Conservation (phyloP, 2,797 vertebrate genomes). For the Anniella stebbinsi region DNA sequence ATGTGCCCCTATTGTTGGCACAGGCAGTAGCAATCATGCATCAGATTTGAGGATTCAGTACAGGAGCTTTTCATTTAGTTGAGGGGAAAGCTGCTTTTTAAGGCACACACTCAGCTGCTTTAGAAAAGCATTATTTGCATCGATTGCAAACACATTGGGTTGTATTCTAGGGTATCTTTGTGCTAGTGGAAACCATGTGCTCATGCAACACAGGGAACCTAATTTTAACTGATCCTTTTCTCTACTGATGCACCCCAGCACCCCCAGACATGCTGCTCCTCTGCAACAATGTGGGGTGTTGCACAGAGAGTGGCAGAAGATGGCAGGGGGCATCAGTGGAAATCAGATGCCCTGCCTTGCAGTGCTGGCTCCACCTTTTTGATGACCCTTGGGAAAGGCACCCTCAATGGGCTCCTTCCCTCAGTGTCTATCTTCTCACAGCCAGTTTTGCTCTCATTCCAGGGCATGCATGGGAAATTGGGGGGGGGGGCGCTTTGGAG, state of each 20-base stretch:
- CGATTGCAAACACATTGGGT: not conserved
- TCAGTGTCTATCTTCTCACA: no score
- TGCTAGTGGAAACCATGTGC: not conserved
- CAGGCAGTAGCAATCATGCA: not conserved
- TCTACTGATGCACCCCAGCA: not conserved
- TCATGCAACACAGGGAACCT: not conserved
- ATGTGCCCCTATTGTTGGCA: not conserved
- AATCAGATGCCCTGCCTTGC: not conserved
- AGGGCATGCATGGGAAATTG: no score
- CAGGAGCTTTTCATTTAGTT: not conserved
- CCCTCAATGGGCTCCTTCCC: no score
- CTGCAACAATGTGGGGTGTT: not conserved
- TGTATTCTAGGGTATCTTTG: not conserved
- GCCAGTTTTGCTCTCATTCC: no score
- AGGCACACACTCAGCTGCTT: not conserved
- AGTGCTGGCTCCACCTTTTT: not conserved
- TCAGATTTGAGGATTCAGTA: not conserved
- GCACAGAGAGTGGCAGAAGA: not conserved
- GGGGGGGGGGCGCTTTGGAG: no score
- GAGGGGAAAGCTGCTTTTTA: constrained; percentile 5
- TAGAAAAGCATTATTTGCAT: constrained; percentile 28
- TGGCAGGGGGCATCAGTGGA: not conserved
- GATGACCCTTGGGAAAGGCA: no score
- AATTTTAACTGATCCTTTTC: not conserved
- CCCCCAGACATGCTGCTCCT: not conserved